Base-by-base conservation (phyloP, 2,113 vertebrate species). In the Campylomormyrus numenius region DNA sequence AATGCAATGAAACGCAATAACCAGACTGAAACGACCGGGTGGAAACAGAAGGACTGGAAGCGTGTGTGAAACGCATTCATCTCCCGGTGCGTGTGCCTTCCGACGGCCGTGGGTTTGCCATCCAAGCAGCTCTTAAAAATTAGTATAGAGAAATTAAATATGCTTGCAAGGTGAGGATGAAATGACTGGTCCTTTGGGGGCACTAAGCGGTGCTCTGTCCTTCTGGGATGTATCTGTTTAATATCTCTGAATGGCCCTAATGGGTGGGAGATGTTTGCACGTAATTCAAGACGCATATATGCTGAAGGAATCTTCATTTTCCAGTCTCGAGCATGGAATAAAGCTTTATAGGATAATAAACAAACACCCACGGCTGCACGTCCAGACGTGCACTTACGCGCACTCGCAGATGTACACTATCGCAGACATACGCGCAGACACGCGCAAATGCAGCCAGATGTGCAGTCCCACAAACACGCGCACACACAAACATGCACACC, bases 1-100 rank as follows among this genome's bases (percentile, higher is more conserved):
- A 89, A 58, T 15, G 80, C 56, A 48, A 85, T 48, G 77, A 58
- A 62, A 89, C 58, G 52, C 42, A 89, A 89, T n/a, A 85, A 62
- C 31, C 89, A 89, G 89, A 48, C 52, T 42, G 46, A 80, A 89
- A n/a, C n/a, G 5, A 3, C 31, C 15, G 46, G 48, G 48, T 24
- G 48, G 74, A 49, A 53, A 8, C 42, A 35, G 15, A 84, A 85
- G 77, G 35, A 49, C 27, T 74, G 27, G 27, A 89, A 24, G 50
- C 24, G 35, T 85, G 52, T 62, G 52, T 62, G 45, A 85, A 62
- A 62, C 10, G 5, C 53, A 85, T 89, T 49, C 31, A 19, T 84
- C 10, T 50, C 17, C 15, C 0, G 70, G n/a, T 46, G 45, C 19
- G 27, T 52, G 74, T 42, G 35, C 27, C 70, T 77, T 31, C 5